Percentiles rank a stretch among this genome's conserved stretches.
Conservation (phyloP, 2,113 vertebrate species). For the Manacus vitellinus region DNA sequence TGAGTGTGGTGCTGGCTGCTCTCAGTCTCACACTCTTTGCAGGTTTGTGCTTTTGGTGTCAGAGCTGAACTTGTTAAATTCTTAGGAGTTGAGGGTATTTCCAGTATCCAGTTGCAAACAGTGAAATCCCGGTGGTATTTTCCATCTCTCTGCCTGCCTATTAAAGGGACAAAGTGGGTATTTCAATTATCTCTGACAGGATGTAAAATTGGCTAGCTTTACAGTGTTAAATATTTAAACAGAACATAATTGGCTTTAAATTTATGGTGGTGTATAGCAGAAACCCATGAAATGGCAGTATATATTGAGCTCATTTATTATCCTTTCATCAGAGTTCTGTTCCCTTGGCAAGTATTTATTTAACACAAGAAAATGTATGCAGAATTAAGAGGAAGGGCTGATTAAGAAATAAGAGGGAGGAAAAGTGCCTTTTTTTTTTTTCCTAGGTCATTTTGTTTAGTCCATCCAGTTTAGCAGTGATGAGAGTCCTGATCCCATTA, state of each 20-base stretch:
- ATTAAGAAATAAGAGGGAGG: neutral
- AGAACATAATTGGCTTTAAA: constrained; percentile 54
- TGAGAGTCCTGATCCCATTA: neutral
- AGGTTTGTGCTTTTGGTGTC: neutral
- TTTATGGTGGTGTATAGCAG: constrained; percentile 22
- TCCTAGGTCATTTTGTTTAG: neutral
- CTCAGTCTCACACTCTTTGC: neutral
- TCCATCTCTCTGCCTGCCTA: neutral
- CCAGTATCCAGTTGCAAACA: neutral
- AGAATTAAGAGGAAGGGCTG: neutral
- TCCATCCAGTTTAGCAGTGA: neutral
- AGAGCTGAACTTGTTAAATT: neutral
- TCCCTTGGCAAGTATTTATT: constrained; percentile 36
- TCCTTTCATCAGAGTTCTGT: constrained; percentile 27
- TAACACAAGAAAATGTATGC: neutral
- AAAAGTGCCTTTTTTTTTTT: rapidly evolving
- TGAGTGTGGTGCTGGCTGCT: neutral
- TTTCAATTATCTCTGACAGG: constrained; percentile 50
- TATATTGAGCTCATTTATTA: constrained; percentile 36
- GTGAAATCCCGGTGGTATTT: neutral
- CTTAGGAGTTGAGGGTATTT: neutral
- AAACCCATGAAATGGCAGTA: neutral
- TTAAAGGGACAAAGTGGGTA: constrained; percentile 13
- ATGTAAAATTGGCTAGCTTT: constrained; percentile 48
- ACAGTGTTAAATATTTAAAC: constrained; percentile 59